Conservation (phyloP, 2,113 vertebrate species). For the Halcyon malimbica region DNA sequence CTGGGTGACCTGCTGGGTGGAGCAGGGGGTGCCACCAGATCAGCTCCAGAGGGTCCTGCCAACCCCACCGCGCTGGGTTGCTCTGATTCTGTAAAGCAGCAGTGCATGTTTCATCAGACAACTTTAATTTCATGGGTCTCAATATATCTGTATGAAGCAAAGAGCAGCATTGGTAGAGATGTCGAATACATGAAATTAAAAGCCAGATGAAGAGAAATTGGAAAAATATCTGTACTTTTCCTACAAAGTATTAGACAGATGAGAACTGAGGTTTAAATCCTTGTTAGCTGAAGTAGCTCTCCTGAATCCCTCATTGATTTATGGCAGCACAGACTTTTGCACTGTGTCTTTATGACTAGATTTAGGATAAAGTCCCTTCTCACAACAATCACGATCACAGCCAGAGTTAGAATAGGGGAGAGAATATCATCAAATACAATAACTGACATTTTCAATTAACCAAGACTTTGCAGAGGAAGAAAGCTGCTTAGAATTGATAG, state of each 20-base stretch:
- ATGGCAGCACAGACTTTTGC: neutral
- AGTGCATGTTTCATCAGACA: neutral
- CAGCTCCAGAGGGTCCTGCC: too few species aligned
- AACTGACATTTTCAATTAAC: slow-evolving; percentile 35
- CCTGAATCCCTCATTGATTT: neutral
- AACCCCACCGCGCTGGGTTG: neutral
- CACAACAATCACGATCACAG: neutral
- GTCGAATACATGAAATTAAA: neutral
- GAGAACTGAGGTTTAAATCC: neutral
- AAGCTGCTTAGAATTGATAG: neutral
- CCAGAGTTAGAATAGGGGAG: neutral
- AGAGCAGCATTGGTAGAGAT: neutral
- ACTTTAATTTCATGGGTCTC: neutral
- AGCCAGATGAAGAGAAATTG: neutral
- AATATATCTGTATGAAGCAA: neutral
- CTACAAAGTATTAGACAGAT: neutral
- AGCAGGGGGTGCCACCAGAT: too few species aligned
- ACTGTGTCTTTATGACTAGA: neutral
- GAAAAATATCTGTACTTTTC: neutral
- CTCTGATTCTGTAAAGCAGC: neutral
- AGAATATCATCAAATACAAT: neutral
- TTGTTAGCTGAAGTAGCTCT: neutral
- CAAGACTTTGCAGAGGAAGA: neutral
- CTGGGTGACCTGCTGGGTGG: too few species aligned
- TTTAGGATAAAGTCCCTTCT: neutral